Base-by-base conservation (phyloP, 2,797 vertebrate genomes). In the Gymnothorax reevesii region DNA sequence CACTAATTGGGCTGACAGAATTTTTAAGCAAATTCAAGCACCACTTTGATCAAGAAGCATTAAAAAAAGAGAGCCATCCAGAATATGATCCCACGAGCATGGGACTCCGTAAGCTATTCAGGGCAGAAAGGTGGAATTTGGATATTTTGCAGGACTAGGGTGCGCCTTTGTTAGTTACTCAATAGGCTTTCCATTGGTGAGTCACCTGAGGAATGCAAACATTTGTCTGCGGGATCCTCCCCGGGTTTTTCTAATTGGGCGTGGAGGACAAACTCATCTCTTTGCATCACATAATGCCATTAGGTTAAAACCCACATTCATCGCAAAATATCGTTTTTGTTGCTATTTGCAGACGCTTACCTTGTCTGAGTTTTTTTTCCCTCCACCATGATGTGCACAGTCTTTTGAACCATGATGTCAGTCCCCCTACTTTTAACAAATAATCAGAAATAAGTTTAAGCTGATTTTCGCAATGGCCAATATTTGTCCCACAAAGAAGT, bases 361-460 rank as follows among this genome's bases (percentile, higher is more conserved):
- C 15, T 85, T 77, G 22, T 60, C 83, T 82, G 27, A 60, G 62
- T 82, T 73, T 83, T 55, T n/a, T 84, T 83, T 89, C 59, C 59
- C 59, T 42, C 33, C 33, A 42, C 2, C 20, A 22, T 20, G n/a
- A 64, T 17, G 62, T 64, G 92, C 94, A 94, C 93, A 91, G 89
- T 60, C 84, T 86, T 90, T 90, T 92, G 91, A 93, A 88, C 85
- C 91, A 94, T 94, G 93, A 25, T 62, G 83, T 90, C 91, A 92
- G 93, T 91, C 22, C 2, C 69, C 66, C 93, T 91, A 91, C 91
- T 93, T 94, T 94, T 92, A 91, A 94, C 93, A 94, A 92, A 92
- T 91, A 92, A 91, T 13, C 27, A 33, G 1, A 75, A 42, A 75
- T 71, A 10, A 75, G 27, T 13, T 25, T 3, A 49, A 13, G 33